Percentiles rank a stretch among this genome's conserved stretches.
phyloP scores from a whole-genome alignment of 2,797 vertebrate genomes.

The Acanthis flammea region DNA sequence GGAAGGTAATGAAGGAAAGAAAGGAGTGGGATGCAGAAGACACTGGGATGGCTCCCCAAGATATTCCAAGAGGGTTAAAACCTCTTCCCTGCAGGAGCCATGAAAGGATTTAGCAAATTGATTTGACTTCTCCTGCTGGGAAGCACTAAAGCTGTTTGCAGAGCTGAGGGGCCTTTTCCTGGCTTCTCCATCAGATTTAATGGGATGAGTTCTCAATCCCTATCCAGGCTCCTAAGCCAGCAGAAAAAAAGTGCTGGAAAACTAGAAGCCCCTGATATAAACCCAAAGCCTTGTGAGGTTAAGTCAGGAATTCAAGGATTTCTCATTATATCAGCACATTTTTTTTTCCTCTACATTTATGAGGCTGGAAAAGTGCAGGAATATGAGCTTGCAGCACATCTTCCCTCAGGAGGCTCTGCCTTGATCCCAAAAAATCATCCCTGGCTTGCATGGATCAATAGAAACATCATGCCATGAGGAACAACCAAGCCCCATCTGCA shows the following conservation, averaged over 20 bases:
- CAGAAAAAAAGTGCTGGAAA: background rate
- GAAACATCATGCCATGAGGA: accelerated
- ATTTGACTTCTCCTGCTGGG: background rate
- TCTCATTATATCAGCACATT: background rate
- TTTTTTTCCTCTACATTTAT: background rate
- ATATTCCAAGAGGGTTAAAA: background rate
- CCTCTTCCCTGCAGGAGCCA: background rate
- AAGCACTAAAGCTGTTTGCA: background rate
- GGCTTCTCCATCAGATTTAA: background rate
- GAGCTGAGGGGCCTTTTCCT: background rate
- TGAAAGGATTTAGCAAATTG: background rate
- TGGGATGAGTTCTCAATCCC: background rate
- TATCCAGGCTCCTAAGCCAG: background rate
- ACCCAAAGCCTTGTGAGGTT: background rate
- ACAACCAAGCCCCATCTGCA: background rate
- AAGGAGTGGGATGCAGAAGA: background rate
- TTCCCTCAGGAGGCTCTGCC: background rate
- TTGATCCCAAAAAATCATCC: background rate
- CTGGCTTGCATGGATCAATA: background rate
- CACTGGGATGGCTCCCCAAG: background rate
- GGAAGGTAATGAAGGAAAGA: background rate
- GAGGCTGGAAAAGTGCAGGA: background rate
- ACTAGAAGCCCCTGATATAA: background rate
- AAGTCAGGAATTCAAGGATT: background rate
- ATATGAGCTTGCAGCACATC: background rate